Conservation (phyloP, 1,140 invertebrate species). For the Drosophila ambigua region DNA sequence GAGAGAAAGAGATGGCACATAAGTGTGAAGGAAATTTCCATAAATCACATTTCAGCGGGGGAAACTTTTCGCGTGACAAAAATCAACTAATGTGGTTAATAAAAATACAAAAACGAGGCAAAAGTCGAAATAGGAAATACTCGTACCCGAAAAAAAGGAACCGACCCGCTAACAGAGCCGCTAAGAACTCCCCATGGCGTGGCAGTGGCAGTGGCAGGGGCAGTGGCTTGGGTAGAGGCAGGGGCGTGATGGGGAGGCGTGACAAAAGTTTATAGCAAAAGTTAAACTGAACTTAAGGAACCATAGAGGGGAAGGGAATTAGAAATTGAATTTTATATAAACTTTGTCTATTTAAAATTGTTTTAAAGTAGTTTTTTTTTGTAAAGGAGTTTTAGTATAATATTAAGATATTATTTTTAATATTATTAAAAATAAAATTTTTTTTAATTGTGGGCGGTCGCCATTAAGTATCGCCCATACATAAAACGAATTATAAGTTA, state of each 20-base stretch:
- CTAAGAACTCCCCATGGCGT: constrained; percentile 34
- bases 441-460: no score
- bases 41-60: constrained; percentile 69
- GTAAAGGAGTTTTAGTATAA: no score
- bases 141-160: constrained; percentile 1
- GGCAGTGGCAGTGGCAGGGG: background rate
- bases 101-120: constrained; percentile 46
- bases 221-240: background rate
- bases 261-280: constrained; percentile 75
- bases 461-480: constrained; percentile 5
- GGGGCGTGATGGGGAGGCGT: constrained; percentile 30
- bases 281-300: constrained; percentile 80
- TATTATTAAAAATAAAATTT: no score
- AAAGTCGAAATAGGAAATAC: background rate
- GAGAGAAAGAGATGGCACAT: constrained; percentile 5
- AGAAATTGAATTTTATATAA: no score
- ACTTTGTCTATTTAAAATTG: no score
- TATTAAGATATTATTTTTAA: no score
- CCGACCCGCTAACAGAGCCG: constrained; percentile 37
- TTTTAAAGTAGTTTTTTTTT: no score
- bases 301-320: constrained; percentile 8
- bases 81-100: constrained; percentile 82
- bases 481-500: no score
- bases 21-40: constrained; percentile 73
- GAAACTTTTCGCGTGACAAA: constrained; percentile 78